phyloP scores from a whole-genome alignment of 2,888 invertebrate species.

The Miltochrista miniata region DNA sequence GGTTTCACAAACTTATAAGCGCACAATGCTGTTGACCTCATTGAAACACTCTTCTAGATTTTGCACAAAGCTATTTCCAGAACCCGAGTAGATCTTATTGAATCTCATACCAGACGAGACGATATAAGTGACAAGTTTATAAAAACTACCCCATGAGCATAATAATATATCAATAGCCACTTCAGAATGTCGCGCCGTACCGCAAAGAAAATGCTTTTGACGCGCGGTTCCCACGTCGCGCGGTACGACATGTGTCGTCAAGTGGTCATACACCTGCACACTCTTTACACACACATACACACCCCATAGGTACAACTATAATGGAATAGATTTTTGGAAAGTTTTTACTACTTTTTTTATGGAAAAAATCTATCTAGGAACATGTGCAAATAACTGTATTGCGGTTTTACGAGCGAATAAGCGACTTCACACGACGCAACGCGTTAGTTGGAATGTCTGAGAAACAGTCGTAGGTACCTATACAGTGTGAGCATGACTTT shows the following conservation, averaged over 20 bases:
- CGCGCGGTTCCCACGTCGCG: conserved; percentile 29
- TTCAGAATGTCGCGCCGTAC: conserved; percentile 7
- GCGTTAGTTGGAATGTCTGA: no score
- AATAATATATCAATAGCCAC: conserved; percentile 18
- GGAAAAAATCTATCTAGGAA: conserved; percentile 1
- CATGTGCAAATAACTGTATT: conserved; percentile 15
- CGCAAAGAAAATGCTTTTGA: conserved; percentile 3
- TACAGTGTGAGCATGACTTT: no score
- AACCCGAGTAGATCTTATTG: no score
- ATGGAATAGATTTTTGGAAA: not conserved
- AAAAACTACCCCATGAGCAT: conserved; percentile 13
- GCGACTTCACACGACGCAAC: conserved; percentile 4
- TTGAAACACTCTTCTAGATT: no score
- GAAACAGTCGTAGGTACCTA: no score
- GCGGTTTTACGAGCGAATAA: not conserved
- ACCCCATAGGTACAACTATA: not conserved
- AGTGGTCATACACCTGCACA: conserved; percentile 50
- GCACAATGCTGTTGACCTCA: no score
- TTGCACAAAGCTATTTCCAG: no score
- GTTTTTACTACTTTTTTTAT: conserved; percentile 1
- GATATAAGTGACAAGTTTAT: conserved; percentile 18
- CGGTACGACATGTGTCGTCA: conserved; percentile 48
- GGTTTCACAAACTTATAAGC: no score
- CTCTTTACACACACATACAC: conserved; percentile 30
- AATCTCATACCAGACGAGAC: no score